phyloP scores from a whole-genome alignment of 2,113 vertebrate genomes.

The Scomber scombrus region DNA sequence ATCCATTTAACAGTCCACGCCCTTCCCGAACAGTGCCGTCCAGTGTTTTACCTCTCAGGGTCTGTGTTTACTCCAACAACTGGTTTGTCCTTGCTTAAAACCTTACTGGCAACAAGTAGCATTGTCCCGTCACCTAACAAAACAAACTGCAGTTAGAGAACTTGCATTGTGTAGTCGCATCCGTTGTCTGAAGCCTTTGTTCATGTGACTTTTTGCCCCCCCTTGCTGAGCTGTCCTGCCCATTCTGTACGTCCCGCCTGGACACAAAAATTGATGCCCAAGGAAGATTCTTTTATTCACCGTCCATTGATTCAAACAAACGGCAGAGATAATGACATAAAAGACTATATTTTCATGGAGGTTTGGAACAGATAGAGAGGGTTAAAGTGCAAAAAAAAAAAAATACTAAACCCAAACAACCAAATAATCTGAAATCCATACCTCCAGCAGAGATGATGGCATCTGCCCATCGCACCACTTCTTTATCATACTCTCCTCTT shows the following conservation, averaged over 20 bases:
- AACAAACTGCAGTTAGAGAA: slow-evolving; percentile 60
- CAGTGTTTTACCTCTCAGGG: slow-evolving; percentile 91
- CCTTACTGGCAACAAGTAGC: slow-evolving; percentile 97
- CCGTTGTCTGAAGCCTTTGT: slow-evolving; percentile 40
- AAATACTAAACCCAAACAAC: neutral
- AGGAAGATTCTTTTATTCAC: slow-evolving; percentile 6
- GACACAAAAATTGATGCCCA: slow-evolving; percentile 18
- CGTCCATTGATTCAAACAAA: neutral
- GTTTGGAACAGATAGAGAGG: too few species aligned
- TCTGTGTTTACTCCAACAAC: slow-evolving; percentile 98
- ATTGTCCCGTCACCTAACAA: slow-evolving; percentile 95
- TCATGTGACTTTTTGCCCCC: slow-evolving; percentile 18
- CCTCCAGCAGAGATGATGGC: slow-evolving; percentile 97
- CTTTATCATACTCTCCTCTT: slow-evolving; percentile 93
- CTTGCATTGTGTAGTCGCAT: slow-evolving; percentile 41
- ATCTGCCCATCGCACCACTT: slow-evolving; percentile 95
- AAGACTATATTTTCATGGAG: neutral
- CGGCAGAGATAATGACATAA: neutral
- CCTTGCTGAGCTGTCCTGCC: neutral
- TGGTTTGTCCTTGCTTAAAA: slow-evolving; percentile 93
- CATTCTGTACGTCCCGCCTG: neutral
- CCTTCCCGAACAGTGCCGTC: neutral
- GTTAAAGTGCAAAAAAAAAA: neutral
- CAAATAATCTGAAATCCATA: slow-evolving; percentile 55
- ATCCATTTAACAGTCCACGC: neutral